Conservation (phyloP, 2,888 invertebrate genomes). For the Myopa tessellatipennis region DNA sequence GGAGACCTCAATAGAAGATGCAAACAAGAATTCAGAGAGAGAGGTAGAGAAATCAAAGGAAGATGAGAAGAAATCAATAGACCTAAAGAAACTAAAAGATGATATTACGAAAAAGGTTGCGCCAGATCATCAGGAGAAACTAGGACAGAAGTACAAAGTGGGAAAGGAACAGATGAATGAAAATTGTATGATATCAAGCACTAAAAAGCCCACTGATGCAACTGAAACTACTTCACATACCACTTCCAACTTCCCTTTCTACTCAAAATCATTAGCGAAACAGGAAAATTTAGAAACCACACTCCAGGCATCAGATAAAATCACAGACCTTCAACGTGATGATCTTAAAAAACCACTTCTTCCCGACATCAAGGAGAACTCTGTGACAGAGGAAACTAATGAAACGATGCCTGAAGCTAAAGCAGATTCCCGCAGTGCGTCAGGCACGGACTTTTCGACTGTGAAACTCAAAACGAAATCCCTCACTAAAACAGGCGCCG, state of each 20-base stretch:
- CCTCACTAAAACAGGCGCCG: background rate
- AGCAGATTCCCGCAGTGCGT: constrained; percentile 49
- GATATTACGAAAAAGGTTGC: background rate
- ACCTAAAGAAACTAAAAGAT: background rate
- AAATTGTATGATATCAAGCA: background rate
- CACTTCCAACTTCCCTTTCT: too few species aligned
- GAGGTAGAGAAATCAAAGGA: background rate
- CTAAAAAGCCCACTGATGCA: background rate
- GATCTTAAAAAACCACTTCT: background rate
- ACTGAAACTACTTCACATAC: too few species aligned
- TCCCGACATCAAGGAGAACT: background rate
- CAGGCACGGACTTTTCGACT: background rate
- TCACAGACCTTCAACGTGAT: background rate
- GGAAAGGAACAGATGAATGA: background rate
- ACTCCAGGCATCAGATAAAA: background rate
- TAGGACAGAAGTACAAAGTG: background rate
- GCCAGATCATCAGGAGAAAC: background rate
- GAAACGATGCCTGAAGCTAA: constrained; percentile 41
- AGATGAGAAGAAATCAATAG: background rate
- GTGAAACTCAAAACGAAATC: constrained; percentile 20
- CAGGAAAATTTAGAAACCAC: background rate
- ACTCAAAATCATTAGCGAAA: background rate
- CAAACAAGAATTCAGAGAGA: background rate
- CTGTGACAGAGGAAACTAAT: constrained; percentile 36
- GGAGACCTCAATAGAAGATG: background rate